A percentile compares a stretch with the other conserved stretches of the same genome.
These are phyloP conservation scores for Pithys albifrons DNA, from an alignment of 2,113 vertebrate genomes.

Conservation along the genomic window DNA sequence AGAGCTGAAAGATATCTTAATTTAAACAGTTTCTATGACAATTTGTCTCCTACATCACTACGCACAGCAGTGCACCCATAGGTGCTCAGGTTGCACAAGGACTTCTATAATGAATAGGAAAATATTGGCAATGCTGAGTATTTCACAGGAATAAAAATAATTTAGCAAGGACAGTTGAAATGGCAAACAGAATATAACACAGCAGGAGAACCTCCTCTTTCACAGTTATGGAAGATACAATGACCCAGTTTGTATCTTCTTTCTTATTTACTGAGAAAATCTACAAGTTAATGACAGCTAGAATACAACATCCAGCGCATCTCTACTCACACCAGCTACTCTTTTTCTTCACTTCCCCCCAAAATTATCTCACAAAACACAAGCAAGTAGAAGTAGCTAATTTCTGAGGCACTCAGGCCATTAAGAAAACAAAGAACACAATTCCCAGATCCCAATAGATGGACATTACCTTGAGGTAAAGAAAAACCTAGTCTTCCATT, in stretches of 20 bases:
- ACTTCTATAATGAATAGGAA: not conserved
- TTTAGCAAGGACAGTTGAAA: not conserved
- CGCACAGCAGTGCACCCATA: accelerated
- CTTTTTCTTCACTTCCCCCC: not conserved
- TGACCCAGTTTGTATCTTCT: not conserved
- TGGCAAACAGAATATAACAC: not conserved
- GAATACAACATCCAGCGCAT: not conserved
- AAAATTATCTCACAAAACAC: not conserved
- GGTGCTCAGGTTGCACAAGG: not conserved
- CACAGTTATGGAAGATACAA: not conserved
- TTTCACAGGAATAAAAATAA: not conserved
- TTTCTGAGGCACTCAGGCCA: not conserved
- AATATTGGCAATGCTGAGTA: not conserved
- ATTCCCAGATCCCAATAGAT: not conserved
- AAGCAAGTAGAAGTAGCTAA: not conserved
- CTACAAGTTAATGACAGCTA: not conserved
- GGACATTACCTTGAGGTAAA: not conserved
- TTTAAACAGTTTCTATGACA: not conserved
- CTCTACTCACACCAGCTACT: not conserved
- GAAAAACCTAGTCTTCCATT: not conserved
- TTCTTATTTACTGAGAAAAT: not conserved
- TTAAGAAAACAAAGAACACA: not conserved
- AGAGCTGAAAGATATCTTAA: not conserved
- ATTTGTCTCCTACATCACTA: not conserved
- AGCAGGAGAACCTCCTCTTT: not conserved